Percentiles rank a stretch among this genome's conserved stretches.
These are phyloP conservation scores for Saccostrea cuccullata DNA, from an alignment of 1,140 invertebrate species.

Conservation along the genomic window DNA sequence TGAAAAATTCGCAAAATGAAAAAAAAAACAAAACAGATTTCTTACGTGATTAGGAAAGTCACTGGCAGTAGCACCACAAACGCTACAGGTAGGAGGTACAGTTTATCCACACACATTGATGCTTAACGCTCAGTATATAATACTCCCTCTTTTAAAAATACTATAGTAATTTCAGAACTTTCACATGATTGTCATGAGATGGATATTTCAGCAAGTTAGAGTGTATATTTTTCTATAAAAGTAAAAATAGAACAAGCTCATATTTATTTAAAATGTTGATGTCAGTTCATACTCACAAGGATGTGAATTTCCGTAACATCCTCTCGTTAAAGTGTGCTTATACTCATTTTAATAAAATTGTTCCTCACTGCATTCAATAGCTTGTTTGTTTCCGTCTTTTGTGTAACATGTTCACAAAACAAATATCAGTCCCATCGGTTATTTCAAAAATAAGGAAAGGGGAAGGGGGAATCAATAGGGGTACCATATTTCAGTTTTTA, in stretches of 20 bases:
- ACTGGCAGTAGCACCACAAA: constrained; percentile 53
- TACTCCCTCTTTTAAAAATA: not conserved
- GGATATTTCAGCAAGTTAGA: not conserved
- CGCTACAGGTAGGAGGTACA: constrained; percentile 38
- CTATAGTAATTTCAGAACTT: too few species aligned
- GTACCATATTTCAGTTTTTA: too few species aligned
- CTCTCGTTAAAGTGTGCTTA: not conserved
- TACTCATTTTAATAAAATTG: too few species aligned
- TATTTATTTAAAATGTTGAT: not conserved
- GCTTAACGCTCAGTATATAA: not conserved
- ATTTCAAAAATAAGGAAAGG: too few species aligned
- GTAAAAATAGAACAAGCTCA: not conserved
- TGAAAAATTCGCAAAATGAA: too few species aligned
- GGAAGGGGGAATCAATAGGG: too few species aligned
- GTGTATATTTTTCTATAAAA: not conserved
- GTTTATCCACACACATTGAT: not conserved
- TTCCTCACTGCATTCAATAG: too few species aligned
- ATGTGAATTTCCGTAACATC: not conserved
- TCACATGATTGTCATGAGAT: not conserved
- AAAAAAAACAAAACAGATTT: not conserved
- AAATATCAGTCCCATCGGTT: too few species aligned
- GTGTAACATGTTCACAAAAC: too few species aligned
- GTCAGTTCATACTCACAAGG: not conserved
- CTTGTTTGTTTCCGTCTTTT: too few species aligned
- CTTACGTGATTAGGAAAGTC: constrained; percentile 62